Evolutionary conservation across 2,797 vertebrate genomes (phyloP).

Genomic region (Bovichtus diacanthus): DNA sequence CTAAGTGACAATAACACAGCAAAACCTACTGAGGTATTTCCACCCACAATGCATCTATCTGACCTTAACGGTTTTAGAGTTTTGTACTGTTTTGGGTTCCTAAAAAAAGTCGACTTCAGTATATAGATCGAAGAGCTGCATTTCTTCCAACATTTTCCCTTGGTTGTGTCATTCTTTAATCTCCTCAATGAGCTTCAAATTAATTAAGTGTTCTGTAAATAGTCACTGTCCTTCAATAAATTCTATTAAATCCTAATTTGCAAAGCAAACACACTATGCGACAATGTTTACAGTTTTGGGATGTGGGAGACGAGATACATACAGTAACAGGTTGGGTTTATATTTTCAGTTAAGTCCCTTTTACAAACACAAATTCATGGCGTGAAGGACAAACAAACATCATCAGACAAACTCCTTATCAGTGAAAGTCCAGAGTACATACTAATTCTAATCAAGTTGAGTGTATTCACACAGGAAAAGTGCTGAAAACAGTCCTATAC

Average conservation of each 20-base stretch:
- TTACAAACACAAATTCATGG: conserved; percentile 6
- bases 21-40: neutral
- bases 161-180: conserved; percentile 1
- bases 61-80: neutral
- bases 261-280: conserved; percentile 11
- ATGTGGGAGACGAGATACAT: conserved; percentile 5
- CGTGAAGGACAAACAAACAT: conserved; percentile 14
- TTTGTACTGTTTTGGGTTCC: neutral
- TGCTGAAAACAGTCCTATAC: neutral
- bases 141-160: neutral
- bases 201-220: conserved; percentile 23
- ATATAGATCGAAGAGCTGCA: neutral
- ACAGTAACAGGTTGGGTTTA: neutral
- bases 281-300: conserved; percentile 3
- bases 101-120: too few relatives aligned
- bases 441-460: neutral
- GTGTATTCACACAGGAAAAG: neutral
- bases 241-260: conserved; percentile 35
- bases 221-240: conserved; percentile 30
- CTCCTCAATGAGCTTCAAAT: conserved; percentile 12
- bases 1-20: conserved; percentile 1
- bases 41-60: conserved; percentile 29
- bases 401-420: neutral
- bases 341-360: neutral
- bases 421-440: neutral